Evolutionary conservation across 2,797 vertebrate species (phyloP).

Genomic region (Spheniscus humboldti): DNA sequence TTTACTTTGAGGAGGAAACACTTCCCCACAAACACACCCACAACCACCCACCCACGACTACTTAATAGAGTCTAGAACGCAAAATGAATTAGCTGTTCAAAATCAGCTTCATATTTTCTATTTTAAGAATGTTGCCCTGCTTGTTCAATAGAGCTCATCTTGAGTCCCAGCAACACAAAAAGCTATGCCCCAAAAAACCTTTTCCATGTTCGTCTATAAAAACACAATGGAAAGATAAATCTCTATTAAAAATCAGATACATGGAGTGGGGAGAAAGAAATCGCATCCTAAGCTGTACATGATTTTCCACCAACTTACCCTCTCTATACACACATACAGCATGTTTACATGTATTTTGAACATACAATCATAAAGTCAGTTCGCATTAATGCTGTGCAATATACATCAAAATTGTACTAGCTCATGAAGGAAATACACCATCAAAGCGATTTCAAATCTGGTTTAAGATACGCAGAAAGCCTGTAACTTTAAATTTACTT

Average conservation of each 20-base stretch:
- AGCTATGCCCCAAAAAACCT: rapidly evolving
- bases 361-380: background rate
- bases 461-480: background rate
- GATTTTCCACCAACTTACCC: background rate
- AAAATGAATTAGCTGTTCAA: background rate
- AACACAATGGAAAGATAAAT: background rate
- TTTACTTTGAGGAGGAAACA: background rate
- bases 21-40: background rate
- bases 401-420: rapidly evolving
- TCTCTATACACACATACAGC: background rate
- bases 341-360: rapidly evolving
- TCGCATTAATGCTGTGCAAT: background rate
- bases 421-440: background rate
- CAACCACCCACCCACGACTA: background rate
- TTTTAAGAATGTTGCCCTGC: background rate
- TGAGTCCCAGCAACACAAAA: background rate
- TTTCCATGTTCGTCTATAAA: background rate
- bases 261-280: background rate
- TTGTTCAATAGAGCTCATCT: background rate
- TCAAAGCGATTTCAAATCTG: background rate
- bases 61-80: background rate
- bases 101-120: background rate
- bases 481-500: background rate
- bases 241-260: background rate
- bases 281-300: rapidly evolving